Evolutionary conservation across 2,797 vertebrate species (phyloP).

Genomic region (Liasis olivaceus): DNA sequence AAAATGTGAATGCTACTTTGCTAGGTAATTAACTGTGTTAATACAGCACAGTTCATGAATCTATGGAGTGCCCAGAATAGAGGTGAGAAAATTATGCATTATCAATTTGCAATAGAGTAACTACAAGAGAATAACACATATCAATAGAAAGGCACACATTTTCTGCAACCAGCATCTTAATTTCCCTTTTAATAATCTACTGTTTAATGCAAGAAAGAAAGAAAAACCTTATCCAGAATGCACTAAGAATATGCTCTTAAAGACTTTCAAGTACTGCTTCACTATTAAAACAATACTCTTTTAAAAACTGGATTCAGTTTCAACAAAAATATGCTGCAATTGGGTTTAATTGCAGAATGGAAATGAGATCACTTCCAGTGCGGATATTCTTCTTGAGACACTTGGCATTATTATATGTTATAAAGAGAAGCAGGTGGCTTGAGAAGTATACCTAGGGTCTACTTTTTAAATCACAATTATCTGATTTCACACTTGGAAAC

Average conservation of each 20-base stretch:
- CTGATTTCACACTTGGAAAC: not conserved
- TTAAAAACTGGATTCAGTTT: not conserved
- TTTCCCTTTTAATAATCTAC: slow-evolving; percentile 11
- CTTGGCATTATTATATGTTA: not conserved
- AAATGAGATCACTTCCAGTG: not conserved
- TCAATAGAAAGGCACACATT: not conserved
- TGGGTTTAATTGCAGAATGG: not conserved
- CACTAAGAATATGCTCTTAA: not conserved
- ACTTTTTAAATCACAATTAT: not conserved
- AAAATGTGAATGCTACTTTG: slow-evolving; percentile 16
- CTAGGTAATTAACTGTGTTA: slow-evolving; percentile 27
- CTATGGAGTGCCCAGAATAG: slow-evolving; percentile 2
- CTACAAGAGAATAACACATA: not conserved
- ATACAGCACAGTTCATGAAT: slow-evolving; percentile 17
- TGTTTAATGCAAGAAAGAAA: not conserved
- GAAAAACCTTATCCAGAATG: not conserved
- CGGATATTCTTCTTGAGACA: not conserved
- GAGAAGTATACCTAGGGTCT: not conserved
- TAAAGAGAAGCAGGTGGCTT: not conserved
- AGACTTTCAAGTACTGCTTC: not conserved
- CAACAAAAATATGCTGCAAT: not conserved
- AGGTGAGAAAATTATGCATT: slow-evolving; percentile 8
- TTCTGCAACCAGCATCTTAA: not conserved
- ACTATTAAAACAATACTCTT: not conserved
- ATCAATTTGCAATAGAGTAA: slow-evolving; percentile 16